Evolutionary conservation across 1,140 invertebrate species (phyloP), one percentile per base, ranked within the genome.

Genomic region (Plodia interpunctella): DNA sequence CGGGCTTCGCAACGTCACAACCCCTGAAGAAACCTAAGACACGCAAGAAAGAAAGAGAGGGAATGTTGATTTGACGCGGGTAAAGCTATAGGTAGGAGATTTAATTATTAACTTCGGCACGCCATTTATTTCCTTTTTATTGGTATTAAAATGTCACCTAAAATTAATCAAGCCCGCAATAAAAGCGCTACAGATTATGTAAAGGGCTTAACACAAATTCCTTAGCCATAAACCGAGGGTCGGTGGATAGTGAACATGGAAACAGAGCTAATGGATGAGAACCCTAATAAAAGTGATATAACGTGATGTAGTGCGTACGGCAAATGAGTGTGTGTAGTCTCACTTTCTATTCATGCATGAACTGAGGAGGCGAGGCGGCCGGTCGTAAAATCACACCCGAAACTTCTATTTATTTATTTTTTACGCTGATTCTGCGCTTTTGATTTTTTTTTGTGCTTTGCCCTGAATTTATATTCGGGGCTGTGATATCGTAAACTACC

Each of bases 271-370:
- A 53, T 53, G 51, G 51, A 53, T 25, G 20, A 11, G 21, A 20
- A 53, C 51, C 51, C 18, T 25, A 53, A 53, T 53, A 53, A 53
- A 53, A 53, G 38, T 44, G 38, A 44, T 15, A 44, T 44, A 44
- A 44, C n/a, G 38, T 44, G 13, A 44, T 15, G 11, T 1, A 44
- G n/a, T 1, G 2, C 38, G 38, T 44, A 44, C 38, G 38, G n/a
- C 38, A 3, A 17, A 15, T 4, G 13, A 44, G 13, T n/a, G 13
- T 44, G 38, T 6, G 32, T 44, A n/a, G n/a, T n/a, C n/a, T n/a
- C n/a, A n/a, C 5, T 5, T 15, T 44, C 15, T 44, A 10, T n/a
- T 44, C 38, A 6, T 10, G 15, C 1, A 15, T 13, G 8, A 35
- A 35, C 32, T 5, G 2, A 11, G 13, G 13, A 9, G 13, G 32